phyloP scores from a whole-genome alignment of 2,888 invertebrate genomes.

The Desoria tigrina region DNA sequence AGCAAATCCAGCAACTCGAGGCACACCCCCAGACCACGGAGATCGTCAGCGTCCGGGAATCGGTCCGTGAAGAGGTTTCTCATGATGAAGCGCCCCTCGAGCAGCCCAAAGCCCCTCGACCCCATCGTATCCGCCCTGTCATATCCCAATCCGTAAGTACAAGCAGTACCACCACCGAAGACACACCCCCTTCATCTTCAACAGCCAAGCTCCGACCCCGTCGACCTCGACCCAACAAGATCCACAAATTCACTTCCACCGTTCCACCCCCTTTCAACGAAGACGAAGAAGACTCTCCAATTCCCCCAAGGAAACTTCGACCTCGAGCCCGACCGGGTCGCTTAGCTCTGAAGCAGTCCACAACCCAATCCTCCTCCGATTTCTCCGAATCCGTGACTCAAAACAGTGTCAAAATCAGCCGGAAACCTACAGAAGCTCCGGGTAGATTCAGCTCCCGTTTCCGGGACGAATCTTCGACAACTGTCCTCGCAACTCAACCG shows the following conservation, averaged over 20 bases:
- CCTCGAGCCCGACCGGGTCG: constrained; percentile 30
- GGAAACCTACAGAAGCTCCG: constrained; percentile 51
- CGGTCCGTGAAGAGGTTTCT: background rate
- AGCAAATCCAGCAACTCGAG: background rate
- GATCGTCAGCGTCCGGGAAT: constrained; percentile 20
- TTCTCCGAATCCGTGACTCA: constrained; percentile 35
- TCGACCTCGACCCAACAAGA: constrained; percentile 4
- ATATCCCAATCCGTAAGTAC: background rate
- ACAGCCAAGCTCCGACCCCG: constrained; percentile 5
- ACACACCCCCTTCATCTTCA: background rate
- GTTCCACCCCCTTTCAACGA: background rate
- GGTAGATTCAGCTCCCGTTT: constrained; percentile 50
- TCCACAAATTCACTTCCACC: background rate
- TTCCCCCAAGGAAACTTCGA: constrained; percentile 33
- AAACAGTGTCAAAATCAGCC: constrained; percentile 41
- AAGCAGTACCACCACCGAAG: background rate
- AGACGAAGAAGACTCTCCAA: constrained; percentile 2
- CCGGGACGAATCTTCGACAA: constrained; percentile 38
- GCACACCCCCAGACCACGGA: constrained; percentile 22
- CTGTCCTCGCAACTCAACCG: constrained; percentile 18
- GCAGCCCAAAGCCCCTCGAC: constrained; percentile 2
- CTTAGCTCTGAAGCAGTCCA: constrained; percentile 21
- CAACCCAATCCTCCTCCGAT: constrained; percentile 8
- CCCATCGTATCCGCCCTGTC: constrained; percentile 17
- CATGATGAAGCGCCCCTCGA: constrained; percentile 16